phyloP scores from a whole-genome alignment of 2,888 invertebrate genomes.

The Chloromyia formosa region DNA sequence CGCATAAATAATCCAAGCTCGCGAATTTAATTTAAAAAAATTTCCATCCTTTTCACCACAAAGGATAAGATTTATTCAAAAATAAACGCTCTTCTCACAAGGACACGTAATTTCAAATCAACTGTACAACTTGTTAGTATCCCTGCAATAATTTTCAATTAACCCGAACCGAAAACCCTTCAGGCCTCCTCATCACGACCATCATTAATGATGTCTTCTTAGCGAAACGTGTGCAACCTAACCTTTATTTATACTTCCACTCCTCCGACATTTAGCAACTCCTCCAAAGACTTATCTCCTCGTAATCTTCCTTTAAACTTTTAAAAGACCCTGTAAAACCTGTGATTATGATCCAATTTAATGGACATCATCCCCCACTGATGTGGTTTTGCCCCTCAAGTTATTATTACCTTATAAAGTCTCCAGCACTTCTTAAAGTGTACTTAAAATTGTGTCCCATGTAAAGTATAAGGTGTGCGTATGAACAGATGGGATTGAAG shows the following conservation, averaged over 20 bases:
- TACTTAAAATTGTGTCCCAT: neutral
- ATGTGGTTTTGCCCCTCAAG: neutral
- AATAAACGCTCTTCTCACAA: neutral
- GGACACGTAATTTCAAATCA: neutral
- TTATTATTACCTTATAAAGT: constrained; percentile 3
- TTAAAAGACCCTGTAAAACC: constrained; percentile 9
- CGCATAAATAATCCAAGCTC: too few species aligned
- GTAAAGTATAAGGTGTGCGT: neutral
- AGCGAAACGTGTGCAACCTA: neutral
- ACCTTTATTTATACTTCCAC: neutral
- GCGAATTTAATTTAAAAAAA: too few species aligned
- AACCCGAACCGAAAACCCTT: constrained; percentile 19
- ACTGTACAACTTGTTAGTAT: neutral
- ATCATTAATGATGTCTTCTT: constrained; percentile 9
- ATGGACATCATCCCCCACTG: constrained; percentile 7
- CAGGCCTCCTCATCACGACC: neutral
- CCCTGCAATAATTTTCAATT: constrained; percentile 25
- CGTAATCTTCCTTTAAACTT: constrained; percentile 1
- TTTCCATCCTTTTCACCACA: too few species aligned
- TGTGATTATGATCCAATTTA: constrained; percentile 33
- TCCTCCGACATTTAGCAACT: neutral
- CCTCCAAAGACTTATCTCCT: constrained; percentile 3
- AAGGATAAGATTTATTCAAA: neutral
- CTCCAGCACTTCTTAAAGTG: neutral
- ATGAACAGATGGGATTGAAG: constrained; percentile 7